Evolutionary conservation across 1,140 invertebrate species (phyloP).

Genomic region (Leguminivora glycinivorella): DNA sequence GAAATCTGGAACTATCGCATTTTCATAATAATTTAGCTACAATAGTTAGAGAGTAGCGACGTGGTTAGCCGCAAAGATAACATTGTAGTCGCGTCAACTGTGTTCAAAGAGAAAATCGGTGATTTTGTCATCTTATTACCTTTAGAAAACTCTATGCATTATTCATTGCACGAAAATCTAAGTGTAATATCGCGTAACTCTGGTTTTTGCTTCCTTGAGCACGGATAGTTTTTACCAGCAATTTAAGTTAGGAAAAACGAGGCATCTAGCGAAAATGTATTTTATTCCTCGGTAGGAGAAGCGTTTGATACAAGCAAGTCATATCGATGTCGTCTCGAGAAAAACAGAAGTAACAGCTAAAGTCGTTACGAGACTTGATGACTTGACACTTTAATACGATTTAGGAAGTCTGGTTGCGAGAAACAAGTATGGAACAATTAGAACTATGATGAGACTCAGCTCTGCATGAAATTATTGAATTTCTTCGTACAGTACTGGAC

Average conservation of each 20-base stretch:
- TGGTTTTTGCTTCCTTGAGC: neutral
- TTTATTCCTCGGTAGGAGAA: neutral
- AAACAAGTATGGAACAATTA: too few relatives aligned
- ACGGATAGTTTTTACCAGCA: neutral
- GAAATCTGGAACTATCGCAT: neutral
- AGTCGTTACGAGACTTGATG: neutral
- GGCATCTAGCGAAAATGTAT: neutral
- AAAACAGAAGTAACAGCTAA: neutral
- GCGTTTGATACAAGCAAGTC: neutral
- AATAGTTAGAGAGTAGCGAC: neutral
- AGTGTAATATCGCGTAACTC: slow-evolving; percentile 13
- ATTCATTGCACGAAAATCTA: slow-evolving; percentile 35
- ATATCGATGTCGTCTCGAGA: neutral
- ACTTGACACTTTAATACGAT: neutral
- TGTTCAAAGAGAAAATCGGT: slow-evolving; percentile 25
- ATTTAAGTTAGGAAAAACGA: neutral
- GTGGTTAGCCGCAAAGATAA: neutral
- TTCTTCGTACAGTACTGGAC: too few relatives aligned
- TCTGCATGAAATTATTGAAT: too few relatives aligned
- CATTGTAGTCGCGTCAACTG: neutral
- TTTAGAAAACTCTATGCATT: slow-evolving; percentile 31
- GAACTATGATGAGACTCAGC: too few relatives aligned
- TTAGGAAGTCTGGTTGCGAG: too few relatives aligned
- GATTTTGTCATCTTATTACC: slow-evolving; percentile 24
- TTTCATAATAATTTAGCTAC: neutral